Evolutionary conservation across 1,140 invertebrate genomes (phyloP).

Genomic region (Matsumurasca onukii): DNA sequence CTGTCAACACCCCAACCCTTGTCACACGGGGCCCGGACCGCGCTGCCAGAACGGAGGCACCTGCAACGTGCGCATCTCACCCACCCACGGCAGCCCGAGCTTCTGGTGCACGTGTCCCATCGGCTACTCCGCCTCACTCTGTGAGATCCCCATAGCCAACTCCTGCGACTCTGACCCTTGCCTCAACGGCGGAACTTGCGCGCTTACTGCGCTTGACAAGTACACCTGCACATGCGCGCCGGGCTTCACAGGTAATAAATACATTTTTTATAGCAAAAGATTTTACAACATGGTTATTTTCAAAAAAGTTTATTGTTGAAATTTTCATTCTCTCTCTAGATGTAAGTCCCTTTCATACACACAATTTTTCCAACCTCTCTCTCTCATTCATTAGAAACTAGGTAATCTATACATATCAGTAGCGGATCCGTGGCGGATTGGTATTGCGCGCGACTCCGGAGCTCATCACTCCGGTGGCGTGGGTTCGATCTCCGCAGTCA

Average conservation of each 20-base stretch:
- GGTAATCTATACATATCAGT: no score
- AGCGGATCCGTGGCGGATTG: no score
- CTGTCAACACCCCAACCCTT: conserved; percentile 91
- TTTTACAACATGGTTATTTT: no score
- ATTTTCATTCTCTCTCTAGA: no score
- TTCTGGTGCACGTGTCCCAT: conserved; percentile 87
- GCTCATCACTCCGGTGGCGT: no score
- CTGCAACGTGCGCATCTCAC: conserved; percentile 73
- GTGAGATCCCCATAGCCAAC: conserved; percentile 87
- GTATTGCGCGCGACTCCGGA: no score
- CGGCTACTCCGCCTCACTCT: conserved; percentile 89
- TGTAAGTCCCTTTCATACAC: no score
- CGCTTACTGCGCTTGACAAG: conserved; percentile 70
- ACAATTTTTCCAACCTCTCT: no score
- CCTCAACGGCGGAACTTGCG: conserved; percentile 81
- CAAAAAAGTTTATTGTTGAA: no score
- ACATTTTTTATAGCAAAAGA: no score
- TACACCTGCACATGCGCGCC: conserved; percentile 82
- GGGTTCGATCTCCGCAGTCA: no score
- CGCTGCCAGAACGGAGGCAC: conserved; percentile 92
- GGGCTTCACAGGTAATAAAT: conserved; percentile 82
- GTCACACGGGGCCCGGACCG: conserved; percentile 72
- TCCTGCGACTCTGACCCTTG: conserved; percentile 89
- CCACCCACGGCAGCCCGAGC: conserved; percentile 62
- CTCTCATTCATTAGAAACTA: no score